These are phyloP conservation scores for Synchiropus splendidus DNA, from an alignment of 2,113 vertebrate genomes.

Conservation along the genomic window DNA sequence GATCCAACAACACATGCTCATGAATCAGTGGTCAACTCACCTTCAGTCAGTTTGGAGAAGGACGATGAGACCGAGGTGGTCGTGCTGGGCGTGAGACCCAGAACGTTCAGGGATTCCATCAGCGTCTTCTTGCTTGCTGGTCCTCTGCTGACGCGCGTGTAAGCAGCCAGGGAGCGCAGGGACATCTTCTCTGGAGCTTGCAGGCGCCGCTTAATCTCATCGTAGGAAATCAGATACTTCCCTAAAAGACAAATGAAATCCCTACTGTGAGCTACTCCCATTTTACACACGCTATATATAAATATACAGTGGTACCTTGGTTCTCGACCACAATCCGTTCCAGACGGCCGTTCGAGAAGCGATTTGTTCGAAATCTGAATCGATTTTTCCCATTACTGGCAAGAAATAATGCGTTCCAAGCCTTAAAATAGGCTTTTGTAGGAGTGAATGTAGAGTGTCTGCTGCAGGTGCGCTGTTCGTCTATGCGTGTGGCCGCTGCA, in stretches of 20 bases:
- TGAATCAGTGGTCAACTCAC: conserved; percentile 23
- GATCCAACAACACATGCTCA: conserved; percentile 1
- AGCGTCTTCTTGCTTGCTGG: conserved; percentile 70
- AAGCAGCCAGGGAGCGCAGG: conserved; percentile 68
- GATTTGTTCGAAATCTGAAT: no score
- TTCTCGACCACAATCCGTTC: no score
- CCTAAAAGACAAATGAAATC: conserved; percentile 19
- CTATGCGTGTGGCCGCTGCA: no score
- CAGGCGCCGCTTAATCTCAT: conserved; percentile 69
- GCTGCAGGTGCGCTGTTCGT: no score
- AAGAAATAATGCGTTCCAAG: no score
- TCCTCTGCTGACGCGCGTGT: conserved; percentile 70
- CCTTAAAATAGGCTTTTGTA: no score
- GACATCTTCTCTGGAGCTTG: conserved; percentile 74
- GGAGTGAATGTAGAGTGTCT: no score
- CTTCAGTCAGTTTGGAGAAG: conserved; percentile 74
- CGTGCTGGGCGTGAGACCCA: conserved; percentile 70
- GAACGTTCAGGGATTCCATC: conserved; percentile 60
- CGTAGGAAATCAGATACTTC: conserved; percentile 68
- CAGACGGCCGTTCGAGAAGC: no score
- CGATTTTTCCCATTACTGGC: no score
- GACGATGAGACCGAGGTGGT: conserved; percentile 72
- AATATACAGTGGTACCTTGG: no score
- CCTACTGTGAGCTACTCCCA: no score
- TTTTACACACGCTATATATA: no score